Percentiles rank a stretch among this genome's conserved stretches.
Evolutionary conservation across 2,888 invertebrate genomes (phyloP).

Genomic region (Molorchus minor): DNA sequence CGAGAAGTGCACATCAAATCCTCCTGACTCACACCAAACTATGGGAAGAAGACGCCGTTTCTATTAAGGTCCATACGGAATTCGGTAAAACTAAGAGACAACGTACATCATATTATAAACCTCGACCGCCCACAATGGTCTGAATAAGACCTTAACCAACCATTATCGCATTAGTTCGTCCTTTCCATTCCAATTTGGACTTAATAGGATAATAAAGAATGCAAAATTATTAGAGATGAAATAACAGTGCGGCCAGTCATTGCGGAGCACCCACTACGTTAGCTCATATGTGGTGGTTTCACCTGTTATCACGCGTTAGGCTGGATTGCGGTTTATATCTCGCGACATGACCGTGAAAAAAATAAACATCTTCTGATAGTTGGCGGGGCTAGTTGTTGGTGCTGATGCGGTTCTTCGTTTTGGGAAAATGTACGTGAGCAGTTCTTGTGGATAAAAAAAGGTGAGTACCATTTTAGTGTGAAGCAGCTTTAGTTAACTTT

Average conservation of each 20-base stretch:
- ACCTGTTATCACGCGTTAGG: conserved; percentile 21
- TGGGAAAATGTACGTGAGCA: conserved; percentile 4
- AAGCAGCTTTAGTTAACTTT: no score
- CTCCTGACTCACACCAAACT: conserved; percentile 13
- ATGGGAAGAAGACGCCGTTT: conserved; percentile 2
- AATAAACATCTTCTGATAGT: conserved; percentile 9
- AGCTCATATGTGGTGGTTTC: conserved; percentile 16
- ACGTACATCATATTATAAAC: background rate
- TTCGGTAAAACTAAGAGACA: background rate
- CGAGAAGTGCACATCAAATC: background rate
- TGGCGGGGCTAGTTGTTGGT: conserved; percentile 4
- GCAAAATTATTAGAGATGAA: conserved; percentile 40
- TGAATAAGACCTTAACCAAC: conserved; percentile 11
- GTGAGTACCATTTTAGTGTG: background rate
- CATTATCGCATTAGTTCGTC: conserved; percentile 9
- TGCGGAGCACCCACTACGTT: background rate
- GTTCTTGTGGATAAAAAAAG: background rate
- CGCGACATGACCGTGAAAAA: conserved; percentile 27
- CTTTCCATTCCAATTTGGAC: conserved; percentile 30
- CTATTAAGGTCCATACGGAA: background rate
- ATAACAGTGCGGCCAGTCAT: conserved; percentile 15
- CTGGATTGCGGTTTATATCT: conserved; percentile 3
- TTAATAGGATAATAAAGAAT: conserved; percentile 40
- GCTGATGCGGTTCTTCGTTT: background rate
- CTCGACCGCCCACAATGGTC: conserved; percentile 4